These are phyloP conservation scores for Philopedon plagiatum DNA, from an alignment of 2,888 invertebrate genomes.

Conservation along the genomic window DNA sequence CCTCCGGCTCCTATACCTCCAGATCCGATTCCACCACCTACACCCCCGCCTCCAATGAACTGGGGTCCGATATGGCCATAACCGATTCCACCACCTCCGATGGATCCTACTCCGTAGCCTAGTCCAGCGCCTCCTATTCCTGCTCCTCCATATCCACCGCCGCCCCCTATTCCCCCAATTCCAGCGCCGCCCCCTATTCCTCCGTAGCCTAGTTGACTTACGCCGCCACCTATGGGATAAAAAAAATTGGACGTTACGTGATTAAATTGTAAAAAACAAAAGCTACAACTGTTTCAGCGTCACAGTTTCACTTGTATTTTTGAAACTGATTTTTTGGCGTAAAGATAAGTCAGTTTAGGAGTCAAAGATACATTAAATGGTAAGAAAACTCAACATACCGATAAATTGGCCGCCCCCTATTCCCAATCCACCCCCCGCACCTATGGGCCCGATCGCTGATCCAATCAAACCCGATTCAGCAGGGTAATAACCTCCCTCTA, in stretches of 20 bases:
- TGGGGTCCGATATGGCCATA: conserved; percentile 57
- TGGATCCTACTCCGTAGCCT: conserved; percentile 58
- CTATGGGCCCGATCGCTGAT: conserved; percentile 51
- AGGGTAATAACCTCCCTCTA: conserved; percentile 75
- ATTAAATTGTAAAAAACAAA: too few relatives aligned
- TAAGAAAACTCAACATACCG: too few relatives aligned
- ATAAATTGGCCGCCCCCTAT: conserved; percentile 12
- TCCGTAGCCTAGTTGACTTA: conserved; percentile 53
- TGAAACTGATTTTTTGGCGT: too few relatives aligned
- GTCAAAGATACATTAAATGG: too few relatives aligned
- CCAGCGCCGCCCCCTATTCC: conserved; percentile 22
- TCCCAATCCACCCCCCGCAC: conserved; percentile 25
- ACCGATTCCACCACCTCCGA: conserved; percentile 47
- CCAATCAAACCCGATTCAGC: conserved; percentile 57
- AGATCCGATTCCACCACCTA: conserved; percentile 49
- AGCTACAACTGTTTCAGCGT: too few relatives aligned
- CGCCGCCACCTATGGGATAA: conserved; percentile 51
- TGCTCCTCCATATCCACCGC: conserved; percentile 38
- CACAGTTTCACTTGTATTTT: too few relatives aligned
- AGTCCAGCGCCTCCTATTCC: conserved; percentile 57
- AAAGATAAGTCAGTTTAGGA: too few relatives aligned
- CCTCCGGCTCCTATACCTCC: conserved; percentile 63
- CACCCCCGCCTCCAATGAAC: conserved; percentile 51
- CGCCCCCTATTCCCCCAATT: conserved; percentile 63
- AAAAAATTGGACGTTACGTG: too few relatives aligned